Conservation (phyloP, 2,797 vertebrate genomes). For the Cyclopterus lumpus region DNA sequence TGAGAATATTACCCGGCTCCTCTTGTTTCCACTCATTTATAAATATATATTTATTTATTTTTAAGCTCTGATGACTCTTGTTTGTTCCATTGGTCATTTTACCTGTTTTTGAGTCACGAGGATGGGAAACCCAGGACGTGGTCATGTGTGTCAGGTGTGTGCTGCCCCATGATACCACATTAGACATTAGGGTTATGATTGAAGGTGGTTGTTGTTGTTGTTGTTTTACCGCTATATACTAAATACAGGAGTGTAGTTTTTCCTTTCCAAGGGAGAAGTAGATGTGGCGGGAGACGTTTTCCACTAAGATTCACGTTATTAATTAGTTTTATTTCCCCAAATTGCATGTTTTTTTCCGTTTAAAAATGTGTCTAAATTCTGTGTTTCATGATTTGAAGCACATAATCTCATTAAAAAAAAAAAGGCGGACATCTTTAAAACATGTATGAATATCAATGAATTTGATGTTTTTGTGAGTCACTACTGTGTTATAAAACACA, state of each 20-base stretch:
- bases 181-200: too few relatives aligned
- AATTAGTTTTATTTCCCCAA: neutral
- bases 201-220: too few relatives aligned
- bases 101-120: neutral
- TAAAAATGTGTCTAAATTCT: too few relatives aligned
- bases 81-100: slow-evolving; percentile 7
- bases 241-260: neutral
- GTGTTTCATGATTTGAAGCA: neutral
- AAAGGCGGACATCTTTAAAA: neutral
- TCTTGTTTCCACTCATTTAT: slow-evolving; percentile 17
- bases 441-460: too few relatives aligned
- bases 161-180: neutral
- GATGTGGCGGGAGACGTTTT: slow-evolving; percentile 6
- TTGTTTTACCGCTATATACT: neutral
- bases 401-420: neutral
- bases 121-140: neutral
- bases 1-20: slow-evolving; percentile 52
- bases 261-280: slow-evolving; percentile 4
- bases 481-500: too few relatives aligned
- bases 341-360: neutral
- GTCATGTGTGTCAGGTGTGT: neutral
- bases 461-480: neutral
- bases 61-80: slow-evolving; percentile 3
- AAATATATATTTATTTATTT: too few relatives aligned
- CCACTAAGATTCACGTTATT: neutral